A percentile compares a stretch with the other conserved stretches of the same genome.
phyloP scores from a whole-genome alignment of 92 coral and sea anemone species.

The Palythoa heliodiscus region DNA sequence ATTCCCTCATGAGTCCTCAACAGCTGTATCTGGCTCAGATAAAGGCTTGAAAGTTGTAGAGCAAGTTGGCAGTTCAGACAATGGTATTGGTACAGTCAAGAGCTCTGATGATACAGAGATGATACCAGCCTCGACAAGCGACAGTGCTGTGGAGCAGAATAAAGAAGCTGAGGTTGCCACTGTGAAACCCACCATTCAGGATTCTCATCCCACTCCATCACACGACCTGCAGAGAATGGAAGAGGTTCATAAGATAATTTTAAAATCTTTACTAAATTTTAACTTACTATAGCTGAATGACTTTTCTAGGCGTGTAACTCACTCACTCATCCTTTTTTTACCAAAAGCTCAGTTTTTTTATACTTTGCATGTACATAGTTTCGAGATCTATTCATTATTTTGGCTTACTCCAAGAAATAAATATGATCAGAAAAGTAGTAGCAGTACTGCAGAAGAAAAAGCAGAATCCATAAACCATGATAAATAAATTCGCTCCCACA shows the following conservation, averaged over 20 bases:
- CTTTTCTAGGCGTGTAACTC: too few relatives aligned
- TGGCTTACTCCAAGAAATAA: too few relatives aligned
- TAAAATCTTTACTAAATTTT: too few relatives aligned
- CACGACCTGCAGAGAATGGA: not conserved
- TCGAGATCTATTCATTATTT: too few relatives aligned
- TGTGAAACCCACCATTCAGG: slow-evolving; percentile 26
- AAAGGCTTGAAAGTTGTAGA: slow-evolving; percentile 29
- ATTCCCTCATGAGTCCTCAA: slow-evolving; percentile 35
- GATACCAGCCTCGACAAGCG: slow-evolving; percentile 68
- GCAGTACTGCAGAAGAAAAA: too few relatives aligned
- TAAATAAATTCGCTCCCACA: too few relatives aligned
- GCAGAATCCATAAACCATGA: too few relatives aligned
- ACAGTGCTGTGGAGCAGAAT: slow-evolving; percentile 35
- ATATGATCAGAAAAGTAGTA: too few relatives aligned
- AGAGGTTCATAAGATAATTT: not conserved
- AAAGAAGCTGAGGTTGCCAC: slow-evolving; percentile 55
- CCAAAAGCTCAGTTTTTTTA: too few relatives aligned
- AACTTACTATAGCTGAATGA: too few relatives aligned
- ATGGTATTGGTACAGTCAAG: slow-evolving; percentile 50
- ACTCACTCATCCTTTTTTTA: too few relatives aligned
- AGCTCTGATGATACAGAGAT: slow-evolving; percentile 56
- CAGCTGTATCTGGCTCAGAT: slow-evolving; percentile 22
- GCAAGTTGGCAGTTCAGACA: slow-evolving; percentile 85
- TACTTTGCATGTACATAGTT: too few relatives aligned
- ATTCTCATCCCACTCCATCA: slow-evolving; percentile 43